Evolutionary conservation across 2,797 vertebrate genomes (phyloP), one percentile per base, ranked within the genome.

Genomic region (Muscicapa comitata): DNA sequence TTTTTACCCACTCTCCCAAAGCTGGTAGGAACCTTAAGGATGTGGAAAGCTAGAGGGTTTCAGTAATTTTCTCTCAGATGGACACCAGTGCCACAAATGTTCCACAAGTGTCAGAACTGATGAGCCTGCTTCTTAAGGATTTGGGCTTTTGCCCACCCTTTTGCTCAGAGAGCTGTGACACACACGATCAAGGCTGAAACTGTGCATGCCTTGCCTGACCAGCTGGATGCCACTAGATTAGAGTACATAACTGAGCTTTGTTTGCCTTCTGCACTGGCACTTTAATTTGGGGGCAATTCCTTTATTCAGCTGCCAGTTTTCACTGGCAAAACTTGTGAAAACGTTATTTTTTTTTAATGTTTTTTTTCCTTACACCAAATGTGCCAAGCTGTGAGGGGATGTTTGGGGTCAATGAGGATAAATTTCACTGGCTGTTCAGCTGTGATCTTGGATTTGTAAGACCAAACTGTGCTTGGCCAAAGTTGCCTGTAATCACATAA

Each of bases 301-400:
- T 93, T 94, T 93, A 43, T 65, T 82, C 88, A 79, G 67, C 67
- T 90, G 75, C 82, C 82, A 93, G 51, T 68, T 92, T 90, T 75
- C 59, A 73, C 45, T 47, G 45, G 45, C 72, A 38, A 58, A 85
- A 88, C 42, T 54, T 85, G 26, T 72, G 63, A 88, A 91, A 94
- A 76, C 72, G 61, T 25, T 6, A 17, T 11, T 76, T 63, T 54
- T 68, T 38, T 25, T 1, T 2, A 26, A 10, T 57, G 26, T 25
- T 85, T 57, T 76, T 57, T 82, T 85, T 35, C 54, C 6, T 77
- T 71, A 37, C 24, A 47, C 28, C 9, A 25, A 84, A 31, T 0
- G 6, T 2, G 2, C 37, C 81, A 58, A 93, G 55, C 43, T 83
- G 21, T 4, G 11, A 90, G 24, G 40, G 9, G 28, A 66, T 24